Evolutionary conservation across 2,797 vertebrate genomes (phyloP).

Genomic region (Pelodytes ibericus): DNA sequence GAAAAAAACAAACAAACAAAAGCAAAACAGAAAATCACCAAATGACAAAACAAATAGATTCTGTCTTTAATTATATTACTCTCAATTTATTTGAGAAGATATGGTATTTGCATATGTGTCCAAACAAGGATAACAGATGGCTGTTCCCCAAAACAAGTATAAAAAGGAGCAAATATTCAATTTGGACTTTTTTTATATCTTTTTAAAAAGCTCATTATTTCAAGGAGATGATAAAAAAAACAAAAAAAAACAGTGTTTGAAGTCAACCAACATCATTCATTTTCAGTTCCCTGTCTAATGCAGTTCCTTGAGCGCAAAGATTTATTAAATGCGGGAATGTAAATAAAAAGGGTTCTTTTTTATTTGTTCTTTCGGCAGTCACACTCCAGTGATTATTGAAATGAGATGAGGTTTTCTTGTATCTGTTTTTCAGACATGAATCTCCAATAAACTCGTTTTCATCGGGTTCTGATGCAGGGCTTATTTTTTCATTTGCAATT

Average conservation of each 20-base stretch:
- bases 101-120: neutral
- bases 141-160: constrained; percentile 22
- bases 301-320: constrained; percentile 21
- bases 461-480: constrained; percentile 7
- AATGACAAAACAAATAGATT: too few species aligned
- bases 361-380: constrained; percentile 31
- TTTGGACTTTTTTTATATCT: constrained; percentile 37
- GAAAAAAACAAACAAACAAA: too few species aligned
- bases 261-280: neutral
- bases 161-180: neutral
- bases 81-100: neutral
- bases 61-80: neutral
- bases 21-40: too few species aligned
- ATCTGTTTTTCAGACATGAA: constrained; percentile 38
- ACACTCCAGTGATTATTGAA: constrained; percentile 47
- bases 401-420: constrained; percentile 39
- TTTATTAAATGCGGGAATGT: constrained; percentile 27
- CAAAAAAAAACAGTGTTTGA: constrained; percentile 16
- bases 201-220: constrained; percentile 36
- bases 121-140: constrained; percentile 4
- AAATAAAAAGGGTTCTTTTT: constrained; percentile 34
- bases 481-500: neutral
- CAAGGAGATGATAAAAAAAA: constrained; percentile 19
- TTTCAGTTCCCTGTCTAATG: neutral
- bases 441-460: constrained; percentile 42